Evolutionary conservation across 2,113 vertebrate species (phyloP).

Genomic region (Lepisosteus osseus): DNA sequence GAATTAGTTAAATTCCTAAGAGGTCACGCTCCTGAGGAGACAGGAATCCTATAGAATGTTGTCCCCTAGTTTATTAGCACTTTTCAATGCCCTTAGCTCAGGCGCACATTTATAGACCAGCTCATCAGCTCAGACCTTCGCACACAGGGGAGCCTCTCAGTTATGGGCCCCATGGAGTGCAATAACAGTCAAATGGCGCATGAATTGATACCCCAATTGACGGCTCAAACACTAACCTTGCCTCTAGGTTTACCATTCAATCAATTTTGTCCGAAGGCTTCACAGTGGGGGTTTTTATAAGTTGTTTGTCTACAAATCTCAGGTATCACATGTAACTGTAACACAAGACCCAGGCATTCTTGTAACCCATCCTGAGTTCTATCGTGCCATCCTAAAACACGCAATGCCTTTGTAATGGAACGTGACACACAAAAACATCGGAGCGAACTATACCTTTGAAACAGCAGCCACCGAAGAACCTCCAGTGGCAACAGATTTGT

Average conservation of each 20-base stretch:
- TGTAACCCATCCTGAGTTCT: too few relatives aligned
- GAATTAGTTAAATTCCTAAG: conserved; percentile 48
- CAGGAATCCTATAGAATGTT: conserved; percentile 38
- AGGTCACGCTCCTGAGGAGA: conserved; percentile 54
- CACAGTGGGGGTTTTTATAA: conserved; percentile 25
- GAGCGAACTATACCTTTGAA: too few relatives aligned
- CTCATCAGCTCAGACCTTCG: conserved; percentile 34
- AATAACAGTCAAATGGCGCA: conserved; percentile 39
- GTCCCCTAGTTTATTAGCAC: conserved; percentile 33
- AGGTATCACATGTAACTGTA: too few relatives aligned
- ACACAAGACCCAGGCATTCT: too few relatives aligned
- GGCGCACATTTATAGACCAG: conserved; percentile 37
- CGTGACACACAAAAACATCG: too few relatives aligned
- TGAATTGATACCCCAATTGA: conserved; percentile 52
- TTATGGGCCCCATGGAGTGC: conserved; percentile 30
- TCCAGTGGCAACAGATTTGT: too few relatives aligned
- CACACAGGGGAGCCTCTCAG: conserved; percentile 33
- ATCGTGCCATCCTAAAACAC: too few relatives aligned
- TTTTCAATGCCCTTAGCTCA: conserved; percentile 31
- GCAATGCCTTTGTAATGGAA: too few relatives aligned
- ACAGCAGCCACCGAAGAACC: too few relatives aligned
- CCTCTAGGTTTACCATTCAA: conserved; percentile 64
- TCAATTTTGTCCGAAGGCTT: conserved; percentile 59
- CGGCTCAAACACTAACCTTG: conserved; percentile 57
- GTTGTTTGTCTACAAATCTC: too few relatives aligned